Base-by-base conservation (phyloP, 2,888 invertebrate species). In the Nomada ferruginata region DNA sequence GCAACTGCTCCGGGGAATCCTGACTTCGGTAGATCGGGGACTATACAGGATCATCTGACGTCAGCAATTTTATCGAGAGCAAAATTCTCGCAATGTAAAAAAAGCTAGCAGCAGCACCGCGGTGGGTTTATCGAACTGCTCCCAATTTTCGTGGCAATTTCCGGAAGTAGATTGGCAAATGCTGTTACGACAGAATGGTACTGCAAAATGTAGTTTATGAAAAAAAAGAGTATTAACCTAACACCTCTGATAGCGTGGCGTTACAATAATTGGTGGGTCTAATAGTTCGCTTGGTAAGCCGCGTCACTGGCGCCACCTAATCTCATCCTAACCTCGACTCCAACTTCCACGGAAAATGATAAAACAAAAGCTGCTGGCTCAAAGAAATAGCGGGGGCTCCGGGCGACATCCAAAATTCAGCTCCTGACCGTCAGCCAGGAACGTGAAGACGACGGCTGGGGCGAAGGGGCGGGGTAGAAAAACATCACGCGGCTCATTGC, bases 401-500 rank as follows among this genome's bases (percentile, higher is more conserved):
- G 0, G 60, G 53, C 13, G 23, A 44, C 63, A 69, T 77, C 69
- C 52, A 53, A 77, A 79, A 79, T 79, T 79, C 79, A 77, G 42
- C 52, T 77, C 64, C 76, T 76, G 68, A 44, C 53, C 63, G 78
- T 69, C 68, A 68, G 61, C 26, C 29, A 5, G 59, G 59, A 78
- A 53, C 65, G 57, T 18, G 15, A 60, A 61, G 80, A 64, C 55
- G 47, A 57, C 55, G 15, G 9, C 4, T 2, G 13, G 42, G 18
- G 15, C 15, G 47, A 44, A 1, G 23, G 11, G 44, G 11, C 18
- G n/a, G 52, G 59, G 47, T 69, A 64, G 74, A 74, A 73, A 69
- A 79, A 69, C 73, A 85, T 53, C 76, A 75, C 60, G 57, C 71
- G 74, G 81, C 81, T 83, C 83, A 85, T 85, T 78, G 85, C 74